Evolutionary conservation across 2,888 invertebrate species (phyloP), one percentile per base, ranked within the genome.

Genomic region (Holacanthella duospinosa): DNA sequence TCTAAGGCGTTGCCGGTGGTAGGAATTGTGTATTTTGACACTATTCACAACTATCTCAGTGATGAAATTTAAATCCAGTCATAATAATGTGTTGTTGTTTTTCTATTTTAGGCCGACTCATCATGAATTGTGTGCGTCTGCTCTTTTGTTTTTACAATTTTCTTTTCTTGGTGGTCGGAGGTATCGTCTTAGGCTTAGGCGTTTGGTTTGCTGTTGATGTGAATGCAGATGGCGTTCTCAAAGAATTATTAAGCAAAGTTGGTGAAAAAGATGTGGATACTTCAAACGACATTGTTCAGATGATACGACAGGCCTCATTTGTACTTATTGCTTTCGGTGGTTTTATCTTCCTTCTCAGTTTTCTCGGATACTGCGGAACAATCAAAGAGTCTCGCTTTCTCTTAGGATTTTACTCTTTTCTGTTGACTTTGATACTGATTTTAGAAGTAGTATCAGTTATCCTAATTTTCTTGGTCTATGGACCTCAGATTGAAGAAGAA

Each of bases 331-430:
- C 81, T 57, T 82, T 83, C 64, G 86, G 86, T 66, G 83, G 82
- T 26, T 79, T 85, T 68, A 83, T 86, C 77, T 86, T 86, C 76
- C 74, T 86, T 63, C 80, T 86, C 74, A 85, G 85, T 74, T 85
- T 86, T 77, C 77, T 86, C 71, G 86, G 86, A 28, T 85, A 85
- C 75, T 85, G 85, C 74, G 85, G 85, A 53, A 85, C 85, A 61
- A 79, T 84, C 75, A 80, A 82, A 73, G 85, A 85, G 75, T 84
- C 84, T 29, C 81, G 82, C 70, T 84, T 85, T 75, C 79, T 86
- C 71, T 79, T 86, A 21, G 82, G 83, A 62, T 79, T 83, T 75
- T 66, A 64, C 55, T 61, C 62, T 1, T 24, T 66, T 27, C 43
- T 64, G 2, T 48, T 68, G n/a, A 43, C 26, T n/a, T 59, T 62